These are phyloP conservation scores for Papilio elwesi DNA, from an alignment of 2,888 invertebrate species.

Conservation along the genomic window DNA sequence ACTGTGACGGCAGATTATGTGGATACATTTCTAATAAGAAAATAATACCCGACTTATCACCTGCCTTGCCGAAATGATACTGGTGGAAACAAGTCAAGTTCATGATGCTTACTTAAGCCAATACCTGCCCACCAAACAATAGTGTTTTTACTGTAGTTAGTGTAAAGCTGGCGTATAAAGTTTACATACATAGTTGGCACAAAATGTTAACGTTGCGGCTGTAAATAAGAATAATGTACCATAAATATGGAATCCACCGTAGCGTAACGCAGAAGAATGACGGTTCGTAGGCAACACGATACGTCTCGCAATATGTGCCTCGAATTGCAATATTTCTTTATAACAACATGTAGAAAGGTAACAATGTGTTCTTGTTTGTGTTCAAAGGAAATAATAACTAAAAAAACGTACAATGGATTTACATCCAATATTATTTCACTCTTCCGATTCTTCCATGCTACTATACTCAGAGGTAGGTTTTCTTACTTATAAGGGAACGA, in stretches of 20 bases:
- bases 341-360: constrained; percentile 13
- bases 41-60: no score
- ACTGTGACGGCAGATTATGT: no score
- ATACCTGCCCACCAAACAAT: no score
- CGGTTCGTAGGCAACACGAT: constrained; percentile 7
- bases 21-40: no score
- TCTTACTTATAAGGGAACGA: no score
- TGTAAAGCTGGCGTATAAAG: no score
- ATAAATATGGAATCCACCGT: constrained; percentile 27
- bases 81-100: no score
- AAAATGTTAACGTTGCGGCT: constrained; percentile 7
- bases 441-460: background rate
- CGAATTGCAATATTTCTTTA: constrained; percentile 20
- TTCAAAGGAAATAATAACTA: background rate
- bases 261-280: constrained; percentile 31
- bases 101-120: no score
- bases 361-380: constrained; percentile 15
- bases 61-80: no score
- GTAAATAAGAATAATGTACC: constrained; percentile 35
- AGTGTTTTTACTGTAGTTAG: no score
- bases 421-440: background rate
- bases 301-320: constrained; percentile 6
- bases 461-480: no score
- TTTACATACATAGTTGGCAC: background rate
- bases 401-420: background rate